A percentile compares a stretch with the other conserved stretches of the same genome.
Evolutionary conservation across 2,888 invertebrate genomes (phyloP).

Genomic region (Endomychus coccineus): DNA sequence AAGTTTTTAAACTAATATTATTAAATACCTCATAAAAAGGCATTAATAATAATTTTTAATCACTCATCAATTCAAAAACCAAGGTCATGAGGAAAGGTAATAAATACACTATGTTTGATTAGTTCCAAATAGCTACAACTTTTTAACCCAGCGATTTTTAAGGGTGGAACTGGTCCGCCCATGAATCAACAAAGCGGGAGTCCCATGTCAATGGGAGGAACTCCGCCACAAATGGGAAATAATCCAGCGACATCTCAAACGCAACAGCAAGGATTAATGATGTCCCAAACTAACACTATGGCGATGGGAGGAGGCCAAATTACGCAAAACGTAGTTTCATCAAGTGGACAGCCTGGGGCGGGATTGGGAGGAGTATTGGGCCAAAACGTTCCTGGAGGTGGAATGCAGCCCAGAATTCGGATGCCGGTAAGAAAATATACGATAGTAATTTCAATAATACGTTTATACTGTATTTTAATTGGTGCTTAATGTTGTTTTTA

Average conservation of each 20-base stretch:
- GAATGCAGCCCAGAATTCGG: conserved; percentile 36
- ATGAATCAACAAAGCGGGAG: conserved; percentile 34
- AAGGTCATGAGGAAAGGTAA: too few species aligned
- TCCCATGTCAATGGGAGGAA: conserved; percentile 32
- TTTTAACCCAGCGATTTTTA: too few species aligned
- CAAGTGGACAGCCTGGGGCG: conserved; percentile 31
- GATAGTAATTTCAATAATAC: too few species aligned
- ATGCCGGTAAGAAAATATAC: conserved; percentile 29
- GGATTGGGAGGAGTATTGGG: conserved; percentile 34
- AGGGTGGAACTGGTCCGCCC: conserved; percentile 24
- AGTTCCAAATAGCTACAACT: too few species aligned
- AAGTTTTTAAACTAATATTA: too few species aligned
- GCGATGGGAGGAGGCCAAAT: conserved; percentile 55
- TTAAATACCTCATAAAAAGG: too few species aligned
- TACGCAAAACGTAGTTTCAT: conserved; percentile 47
- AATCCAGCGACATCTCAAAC: conserved; percentile 32
- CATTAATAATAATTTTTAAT: too few species aligned
- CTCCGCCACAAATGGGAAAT: conserved; percentile 33
- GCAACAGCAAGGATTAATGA: conserved; percentile 43
- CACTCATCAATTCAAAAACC: too few species aligned
- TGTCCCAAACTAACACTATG: conserved; percentile 48
- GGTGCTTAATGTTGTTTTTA: too few species aligned
- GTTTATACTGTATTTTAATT: too few species aligned
- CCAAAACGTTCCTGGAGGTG: conserved; percentile 37
- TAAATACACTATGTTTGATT: too few species aligned